Evolutionary conservation across 2,888 invertebrate genomes (phyloP).

Genomic region (Hyppa rectilinea): DNA sequence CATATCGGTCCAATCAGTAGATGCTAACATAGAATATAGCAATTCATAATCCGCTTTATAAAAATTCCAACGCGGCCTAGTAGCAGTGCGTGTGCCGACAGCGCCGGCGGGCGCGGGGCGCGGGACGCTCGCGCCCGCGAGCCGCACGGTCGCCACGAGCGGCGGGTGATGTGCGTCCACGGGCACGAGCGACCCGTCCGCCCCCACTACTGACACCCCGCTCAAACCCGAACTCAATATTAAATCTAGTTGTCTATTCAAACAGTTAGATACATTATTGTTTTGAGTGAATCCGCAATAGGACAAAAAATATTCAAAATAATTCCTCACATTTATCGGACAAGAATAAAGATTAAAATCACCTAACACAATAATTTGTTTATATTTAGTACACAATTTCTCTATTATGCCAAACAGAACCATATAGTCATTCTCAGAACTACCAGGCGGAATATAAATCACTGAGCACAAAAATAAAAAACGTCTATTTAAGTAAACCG

Average conservation of each 20-base stretch:
- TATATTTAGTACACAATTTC: constrained; percentile 47
- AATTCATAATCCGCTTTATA: background rate
- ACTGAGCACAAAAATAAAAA: too few relatives aligned
- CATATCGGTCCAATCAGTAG: too few relatives aligned
- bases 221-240: background rate
- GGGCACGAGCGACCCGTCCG: background rate
- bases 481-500: too few relatives aligned
- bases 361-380: background rate
- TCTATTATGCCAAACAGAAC: constrained; percentile 36
- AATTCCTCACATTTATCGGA: background rate
- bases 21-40: background rate
- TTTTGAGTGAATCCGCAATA: background rate
- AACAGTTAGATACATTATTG: background rate
- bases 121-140: background rate
- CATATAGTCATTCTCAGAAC: constrained; percentile 44
- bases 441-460: background rate
- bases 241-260: background rate
- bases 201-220: background rate
- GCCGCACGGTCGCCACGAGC: background rate
- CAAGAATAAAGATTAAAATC: background rate
- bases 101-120: background rate
- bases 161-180: constrained; percentile 1
- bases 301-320: too few relatives aligned
- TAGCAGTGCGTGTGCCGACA: background rate
- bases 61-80: too few relatives aligned